A percentile compares a stretch with the other conserved stretches of the same genome.
Evolutionary conservation across 2,113 vertebrate genomes (phyloP).

Genomic region (Tenebrosternarchus preto): DNA sequence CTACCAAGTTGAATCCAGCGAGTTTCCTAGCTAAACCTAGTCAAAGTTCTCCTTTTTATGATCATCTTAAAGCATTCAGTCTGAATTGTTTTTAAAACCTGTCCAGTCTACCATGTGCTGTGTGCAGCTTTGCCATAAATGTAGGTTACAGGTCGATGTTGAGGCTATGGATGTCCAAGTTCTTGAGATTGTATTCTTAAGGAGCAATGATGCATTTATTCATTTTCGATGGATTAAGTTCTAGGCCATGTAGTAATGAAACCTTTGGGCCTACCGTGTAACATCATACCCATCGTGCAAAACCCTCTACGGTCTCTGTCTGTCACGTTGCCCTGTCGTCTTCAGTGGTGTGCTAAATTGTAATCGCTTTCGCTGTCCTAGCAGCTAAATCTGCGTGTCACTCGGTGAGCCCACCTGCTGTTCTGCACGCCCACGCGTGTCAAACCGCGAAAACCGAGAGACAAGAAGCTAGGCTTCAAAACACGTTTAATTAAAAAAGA

Average conservation of each 20-base stretch:
- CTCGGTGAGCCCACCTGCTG: conserved; percentile 62
- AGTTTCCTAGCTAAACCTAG: too few species aligned
- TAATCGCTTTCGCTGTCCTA: conserved; percentile 58
- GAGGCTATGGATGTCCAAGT: background rate
- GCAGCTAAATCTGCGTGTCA: conserved; percentile 59
- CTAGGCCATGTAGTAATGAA: background rate
- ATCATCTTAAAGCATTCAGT: too few species aligned
- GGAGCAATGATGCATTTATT: background rate
- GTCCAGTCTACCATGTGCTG: background rate
- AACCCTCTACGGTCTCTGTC: conserved; percentile 41
- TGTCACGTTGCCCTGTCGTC: conserved; percentile 44
- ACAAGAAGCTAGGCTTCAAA: conserved; percentile 44
- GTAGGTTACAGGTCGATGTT: background rate
- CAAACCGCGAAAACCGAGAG: conserved; percentile 27
- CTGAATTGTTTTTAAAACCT: too few species aligned
- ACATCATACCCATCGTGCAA: background rate
- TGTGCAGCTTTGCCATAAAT: background rate
- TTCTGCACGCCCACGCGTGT: conserved; percentile 41
- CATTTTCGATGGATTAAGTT: background rate
- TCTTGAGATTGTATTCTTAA: background rate
- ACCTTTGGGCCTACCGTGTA: background rate
- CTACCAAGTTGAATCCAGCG: background rate
- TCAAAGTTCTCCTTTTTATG: too few species aligned
- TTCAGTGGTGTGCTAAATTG: conserved; percentile 30
- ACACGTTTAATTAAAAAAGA: conserved; percentile 55